A percentile compares a stretch with the other conserved stretches of the same genome.
Conservation (phyloP, 2,888 invertebrate genomes). For the Euplagia quadripunctaria region DNA sequence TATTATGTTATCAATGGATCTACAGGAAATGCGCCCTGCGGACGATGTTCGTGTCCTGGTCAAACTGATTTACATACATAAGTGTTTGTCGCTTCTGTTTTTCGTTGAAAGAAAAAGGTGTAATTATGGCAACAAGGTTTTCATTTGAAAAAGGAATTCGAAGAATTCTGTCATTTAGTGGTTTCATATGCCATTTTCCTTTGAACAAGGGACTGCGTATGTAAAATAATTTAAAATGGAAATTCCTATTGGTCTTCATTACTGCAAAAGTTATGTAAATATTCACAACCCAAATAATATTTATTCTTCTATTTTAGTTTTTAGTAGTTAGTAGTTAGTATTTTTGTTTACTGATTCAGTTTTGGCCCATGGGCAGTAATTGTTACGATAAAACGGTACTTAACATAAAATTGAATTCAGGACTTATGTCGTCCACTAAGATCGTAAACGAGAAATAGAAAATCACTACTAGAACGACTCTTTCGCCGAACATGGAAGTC, state of each 20-base stretch:
- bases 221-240: background rate
- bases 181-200: background rate
- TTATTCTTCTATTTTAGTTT: background rate
- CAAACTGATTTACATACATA: conserved; percentile 79
- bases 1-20: conserved; percentile 69
- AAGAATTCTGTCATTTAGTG: background rate
- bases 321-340: no score
- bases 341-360: no score
- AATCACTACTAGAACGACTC: no score
- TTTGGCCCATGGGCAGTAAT: no score
- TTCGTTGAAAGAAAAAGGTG: conserved; percentile 1
- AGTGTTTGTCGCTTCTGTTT: conserved; percentile 59
- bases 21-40: conserved; percentile 62
- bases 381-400: background rate
- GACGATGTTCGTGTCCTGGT: conserved; percentile 54
- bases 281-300: background rate
- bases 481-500: no score
- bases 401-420: background rate
- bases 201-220: background rate
- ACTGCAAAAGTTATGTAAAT: background rate
- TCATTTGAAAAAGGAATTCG: background rate
- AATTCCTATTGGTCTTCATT: background rate
- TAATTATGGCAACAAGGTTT: conserved; percentile 10
- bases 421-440: no score
- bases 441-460: no score